Conservation (phyloP, 1,140 invertebrate genomes). For the Aleiodes sp. region DNA sequence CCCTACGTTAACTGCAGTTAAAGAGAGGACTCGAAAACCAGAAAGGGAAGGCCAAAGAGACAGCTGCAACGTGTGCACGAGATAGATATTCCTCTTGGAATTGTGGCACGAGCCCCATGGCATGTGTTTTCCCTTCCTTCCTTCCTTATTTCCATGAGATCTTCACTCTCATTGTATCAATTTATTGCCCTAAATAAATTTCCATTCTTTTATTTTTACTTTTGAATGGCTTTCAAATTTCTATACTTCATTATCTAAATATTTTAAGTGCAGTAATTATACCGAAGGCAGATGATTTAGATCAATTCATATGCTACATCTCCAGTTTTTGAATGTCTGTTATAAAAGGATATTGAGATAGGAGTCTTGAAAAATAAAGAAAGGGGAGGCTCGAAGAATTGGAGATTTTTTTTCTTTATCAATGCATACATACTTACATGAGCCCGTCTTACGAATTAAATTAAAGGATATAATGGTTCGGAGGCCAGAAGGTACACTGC, state of each 20-base stretch:
- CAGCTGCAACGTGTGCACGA: slow-evolving; percentile 55
- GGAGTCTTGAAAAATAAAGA: too few relatives aligned
- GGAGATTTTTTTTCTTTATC: too few relatives aligned
- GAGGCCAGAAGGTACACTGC: background rate
- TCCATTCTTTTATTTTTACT: background rate
- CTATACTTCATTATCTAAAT: background rate
- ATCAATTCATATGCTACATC: background rate
- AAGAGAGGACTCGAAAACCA: slow-evolving; percentile 38
- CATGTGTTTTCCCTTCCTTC: slow-evolving; percentile 49
- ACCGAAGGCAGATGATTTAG: background rate
- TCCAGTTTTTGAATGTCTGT: background rate
- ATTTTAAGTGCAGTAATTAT: background rate
- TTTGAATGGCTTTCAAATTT: background rate
- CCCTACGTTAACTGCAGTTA: slow-evolving; percentile 11
- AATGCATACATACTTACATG: too few relatives aligned
- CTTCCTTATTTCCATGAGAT: slow-evolving; percentile 4
- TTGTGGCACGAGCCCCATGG: slow-evolving; percentile 61
- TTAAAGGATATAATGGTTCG: background rate
- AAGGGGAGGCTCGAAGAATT: too few relatives aligned
- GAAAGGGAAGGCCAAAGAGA: slow-evolving; percentile 37
- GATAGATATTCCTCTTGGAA: slow-evolving; percentile 49
- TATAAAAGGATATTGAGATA: too few relatives aligned
- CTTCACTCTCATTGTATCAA: background rate
- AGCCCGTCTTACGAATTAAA: background rate
- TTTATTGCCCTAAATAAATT: background rate